These are phyloP conservation scores for Caenorhabditis sinica DNA, from an alignment of 2,888 invertebrate species.

Conservation along the genomic window DNA sequence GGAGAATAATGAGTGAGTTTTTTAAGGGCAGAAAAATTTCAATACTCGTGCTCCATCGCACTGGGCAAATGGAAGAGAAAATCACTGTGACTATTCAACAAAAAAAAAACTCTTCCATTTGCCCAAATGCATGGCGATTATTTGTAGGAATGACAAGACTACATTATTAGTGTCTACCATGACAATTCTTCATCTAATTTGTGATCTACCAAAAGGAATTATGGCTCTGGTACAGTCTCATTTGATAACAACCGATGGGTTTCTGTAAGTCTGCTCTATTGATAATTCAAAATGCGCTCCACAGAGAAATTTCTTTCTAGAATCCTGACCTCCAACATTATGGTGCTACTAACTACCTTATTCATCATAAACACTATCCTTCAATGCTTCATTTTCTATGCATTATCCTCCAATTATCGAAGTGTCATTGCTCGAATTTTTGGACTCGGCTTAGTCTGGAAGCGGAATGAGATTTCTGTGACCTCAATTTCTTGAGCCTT, in stretches of 20 bases:
- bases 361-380: not conserved
- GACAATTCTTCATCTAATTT: constrained; percentile 3
- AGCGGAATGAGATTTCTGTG: constrained; percentile 1
- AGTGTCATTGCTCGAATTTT: no score
- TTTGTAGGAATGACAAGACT: constrained; percentile 1
- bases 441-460: no score
- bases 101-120: no score
- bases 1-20: not conserved
- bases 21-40: not conserved
- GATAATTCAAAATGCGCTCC: no score
- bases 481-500: no score
- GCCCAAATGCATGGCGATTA: no score
- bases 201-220: constrained; percentile 22
- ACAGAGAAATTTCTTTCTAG: not conserved
- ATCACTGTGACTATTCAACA: no score
- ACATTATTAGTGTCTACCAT: constrained; percentile 18
- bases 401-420: not conserved
- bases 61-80: not conserved
- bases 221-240: not conserved
- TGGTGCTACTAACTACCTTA: not conserved
- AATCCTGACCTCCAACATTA: not conserved
- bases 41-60: not conserved
- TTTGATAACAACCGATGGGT: not conserved
- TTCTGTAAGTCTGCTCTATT: constrained; percentile 2
- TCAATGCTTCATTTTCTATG: not conserved